Conservation (phyloP, 1,140 invertebrate genomes). For the Panagrolaimus sp. region DNA sequence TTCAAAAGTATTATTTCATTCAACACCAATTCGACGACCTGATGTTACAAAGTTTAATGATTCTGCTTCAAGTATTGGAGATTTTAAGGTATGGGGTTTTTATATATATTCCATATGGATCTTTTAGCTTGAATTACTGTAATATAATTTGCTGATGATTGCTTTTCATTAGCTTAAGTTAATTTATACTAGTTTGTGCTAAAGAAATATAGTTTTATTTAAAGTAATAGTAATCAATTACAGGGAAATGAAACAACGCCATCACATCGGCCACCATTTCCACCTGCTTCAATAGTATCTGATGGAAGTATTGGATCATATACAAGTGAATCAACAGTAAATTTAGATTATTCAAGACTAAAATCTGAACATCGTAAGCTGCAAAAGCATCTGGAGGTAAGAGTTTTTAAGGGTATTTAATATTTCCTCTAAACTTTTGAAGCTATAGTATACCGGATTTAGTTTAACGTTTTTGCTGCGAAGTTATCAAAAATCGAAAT, state of each 20-base stretch:
- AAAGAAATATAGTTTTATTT: too few relatives aligned
- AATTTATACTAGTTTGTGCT: too few relatives aligned
- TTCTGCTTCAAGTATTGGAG: background rate
- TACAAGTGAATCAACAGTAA: constrained; percentile 37
- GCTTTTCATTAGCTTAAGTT: too few relatives aligned
- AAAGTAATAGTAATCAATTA: too few relatives aligned
- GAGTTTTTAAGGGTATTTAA: constrained; percentile 17
- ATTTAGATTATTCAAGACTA: constrained; percentile 41
- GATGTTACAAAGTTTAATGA: background rate
- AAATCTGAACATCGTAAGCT: constrained; percentile 43
- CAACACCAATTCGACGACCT: background rate
- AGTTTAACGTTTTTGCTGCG: constrained; percentile 17
- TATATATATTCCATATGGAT: too few relatives aligned
- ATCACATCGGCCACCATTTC: background rate
- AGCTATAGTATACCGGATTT: constrained; percentile 27
- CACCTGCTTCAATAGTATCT: constrained; percentile 4
- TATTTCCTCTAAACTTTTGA: too few relatives aligned
- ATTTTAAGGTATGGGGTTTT: constrained; percentile 21
- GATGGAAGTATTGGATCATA: constrained; percentile 24
- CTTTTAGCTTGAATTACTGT: too few relatives aligned
- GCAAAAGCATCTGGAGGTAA: constrained; percentile 41
- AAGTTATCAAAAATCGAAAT: too few relatives aligned
- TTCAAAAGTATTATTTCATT: background rate
- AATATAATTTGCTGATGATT: too few relatives aligned
- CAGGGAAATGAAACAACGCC: constrained; percentile 2